Evolutionary conservation across 2,797 vertebrate species (phyloP), one percentile per base, ranked within the genome.

Genomic region (Lacerta viridis): DNA sequence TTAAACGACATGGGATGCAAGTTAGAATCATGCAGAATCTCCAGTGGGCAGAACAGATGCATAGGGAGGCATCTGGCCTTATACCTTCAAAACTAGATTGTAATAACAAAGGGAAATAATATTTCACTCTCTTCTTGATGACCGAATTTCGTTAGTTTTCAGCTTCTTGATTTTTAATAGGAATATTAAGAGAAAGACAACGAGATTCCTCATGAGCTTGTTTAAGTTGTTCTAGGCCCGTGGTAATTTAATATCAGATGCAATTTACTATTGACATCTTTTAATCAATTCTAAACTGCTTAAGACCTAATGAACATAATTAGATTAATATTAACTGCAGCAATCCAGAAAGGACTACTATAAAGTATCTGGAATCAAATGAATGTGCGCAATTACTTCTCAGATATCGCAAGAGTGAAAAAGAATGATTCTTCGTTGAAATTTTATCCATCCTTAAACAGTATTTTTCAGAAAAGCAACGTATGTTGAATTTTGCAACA

Each of bases 241-340:
- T 84, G 84, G 59, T 78, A 86, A 89, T 92, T 90, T 93, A 88
- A 95, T 61, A 71, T 15, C 29, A 59, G 78, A 91, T 69, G 85
- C 77, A 93, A 93, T 91, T 92, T 92, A 92, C 94, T 91, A 94
- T 87, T 92, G 94, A 91, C 88, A 91, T 86, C 88, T 94, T n/a
- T 61, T 92, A 83, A 86, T 94, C 90, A 91, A 88, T 90, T 93
- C 80, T 82, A 83, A 92, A 87, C 88, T 88, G 87, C 92, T 94
- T 95, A 83, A 85, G 87, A 88, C 87, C 61, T 90, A 94, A 94
- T 95, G 87, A 83, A 92, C 91, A 93, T 68, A 83, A 66, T 93
- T 93, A 92, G 87, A 93, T 93, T 92, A 92, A 88, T 87, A 93
- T 87, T 90, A 77, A 77, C 33, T 83, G 74, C 25, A 69, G 46